These are phyloP conservation scores for Malurus cyaneus DNA, from an alignment of 2,113 vertebrate species.

Conservation along the genomic window DNA sequence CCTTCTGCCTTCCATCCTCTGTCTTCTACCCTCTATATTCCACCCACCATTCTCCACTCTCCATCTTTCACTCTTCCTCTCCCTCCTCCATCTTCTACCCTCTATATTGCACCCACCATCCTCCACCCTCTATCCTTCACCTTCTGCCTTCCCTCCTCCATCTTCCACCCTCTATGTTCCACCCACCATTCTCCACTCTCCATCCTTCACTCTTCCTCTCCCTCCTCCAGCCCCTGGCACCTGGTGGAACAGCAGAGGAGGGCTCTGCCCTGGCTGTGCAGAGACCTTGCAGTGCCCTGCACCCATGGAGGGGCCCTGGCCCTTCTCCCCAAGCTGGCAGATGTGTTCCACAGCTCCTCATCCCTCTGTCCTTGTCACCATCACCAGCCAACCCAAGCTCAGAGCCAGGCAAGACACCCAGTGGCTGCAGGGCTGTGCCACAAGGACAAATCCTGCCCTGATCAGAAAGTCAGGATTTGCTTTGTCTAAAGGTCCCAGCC, in stretches of 20 bases:
- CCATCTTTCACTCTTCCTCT: background rate
- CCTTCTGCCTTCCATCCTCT: background rate
- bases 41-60: background rate
- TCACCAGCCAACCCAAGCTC: background rate
- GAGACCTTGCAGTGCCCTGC: background rate
- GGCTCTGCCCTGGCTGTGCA: background rate
- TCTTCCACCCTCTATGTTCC: background rate
- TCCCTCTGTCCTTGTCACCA: background rate
- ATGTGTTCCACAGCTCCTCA: background rate
- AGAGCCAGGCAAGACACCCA: background rate
- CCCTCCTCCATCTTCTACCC: background rate
- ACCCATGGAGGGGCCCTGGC: background rate
- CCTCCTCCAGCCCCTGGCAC: background rate
- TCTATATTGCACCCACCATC: background rate
- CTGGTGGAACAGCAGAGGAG: background rate
- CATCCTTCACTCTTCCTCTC: background rate
- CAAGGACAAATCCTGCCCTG: background rate
- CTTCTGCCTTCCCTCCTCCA: background rate
- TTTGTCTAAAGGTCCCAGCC: background rate
- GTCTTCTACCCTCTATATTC: background rate
- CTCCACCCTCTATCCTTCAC: background rate
- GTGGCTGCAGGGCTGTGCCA: background rate
- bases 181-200: background rate
- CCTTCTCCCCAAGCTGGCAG: background rate
- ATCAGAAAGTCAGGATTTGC: background rate